phyloP scores from a whole-genome alignment of 2,113 vertebrate genomes.

The Piaya cayana region DNA sequence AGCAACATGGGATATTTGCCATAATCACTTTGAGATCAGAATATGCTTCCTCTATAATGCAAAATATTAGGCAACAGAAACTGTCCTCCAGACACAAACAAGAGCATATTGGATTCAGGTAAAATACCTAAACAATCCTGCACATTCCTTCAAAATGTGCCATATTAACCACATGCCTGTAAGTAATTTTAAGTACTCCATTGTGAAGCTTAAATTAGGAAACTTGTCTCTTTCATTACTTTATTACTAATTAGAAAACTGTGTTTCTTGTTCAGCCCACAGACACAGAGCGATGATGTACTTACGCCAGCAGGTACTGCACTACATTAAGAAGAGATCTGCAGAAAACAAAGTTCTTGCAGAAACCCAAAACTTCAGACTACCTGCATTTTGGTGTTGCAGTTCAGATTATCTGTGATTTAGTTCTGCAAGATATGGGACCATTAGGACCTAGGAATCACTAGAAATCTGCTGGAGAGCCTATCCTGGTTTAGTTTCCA shows the following conservation, averaged over 20 bases:
- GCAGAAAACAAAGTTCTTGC: not conserved
- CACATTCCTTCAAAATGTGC: not conserved
- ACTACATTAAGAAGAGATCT: not conserved
- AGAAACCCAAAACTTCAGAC: not conserved
- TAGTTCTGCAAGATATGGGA: not conserved
- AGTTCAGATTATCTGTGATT: not conserved
- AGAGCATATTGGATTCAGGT: not conserved
- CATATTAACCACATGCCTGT: not conserved
- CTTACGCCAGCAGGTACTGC: fast-evolving
- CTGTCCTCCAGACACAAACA: not conserved
- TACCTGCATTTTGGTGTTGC: not conserved
- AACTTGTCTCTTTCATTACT: not conserved
- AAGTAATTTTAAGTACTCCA: not conserved
- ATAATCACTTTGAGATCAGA: not conserved
- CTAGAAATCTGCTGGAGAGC: not conserved
- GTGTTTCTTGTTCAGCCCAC: not conserved
- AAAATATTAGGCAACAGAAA: not conserved
- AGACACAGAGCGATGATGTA: not conserved
- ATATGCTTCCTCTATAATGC: not conserved
- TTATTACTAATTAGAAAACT: not conserved
- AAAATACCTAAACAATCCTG: not conserved
- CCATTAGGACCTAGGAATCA: not conserved
- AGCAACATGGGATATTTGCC: not conserved
- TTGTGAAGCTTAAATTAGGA: not conserved
- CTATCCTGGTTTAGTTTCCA: not conserved